Evolutionary conservation across 2,113 vertebrate species (phyloP).

Genomic region (Protobothrops mucrosquamatus): DNA sequence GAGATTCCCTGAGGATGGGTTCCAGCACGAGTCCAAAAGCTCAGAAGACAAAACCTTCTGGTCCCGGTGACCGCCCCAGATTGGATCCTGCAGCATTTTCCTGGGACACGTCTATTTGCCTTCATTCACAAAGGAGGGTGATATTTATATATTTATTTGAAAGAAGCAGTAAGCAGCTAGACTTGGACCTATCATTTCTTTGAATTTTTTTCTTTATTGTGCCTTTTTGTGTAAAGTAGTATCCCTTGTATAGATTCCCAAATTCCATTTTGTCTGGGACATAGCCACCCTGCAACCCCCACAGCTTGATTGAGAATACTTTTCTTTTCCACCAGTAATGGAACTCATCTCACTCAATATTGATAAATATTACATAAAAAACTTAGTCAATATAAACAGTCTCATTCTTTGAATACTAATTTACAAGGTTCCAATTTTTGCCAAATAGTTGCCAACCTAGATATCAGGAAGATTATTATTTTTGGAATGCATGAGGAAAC

Average conservation of each 20-base stretch:
- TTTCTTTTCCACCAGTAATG: constrained; percentile 59
- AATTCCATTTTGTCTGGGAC: constrained; percentile 40
- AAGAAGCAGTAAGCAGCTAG: background rate
- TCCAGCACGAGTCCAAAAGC: too few relatives aligned
- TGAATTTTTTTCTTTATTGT: background rate
- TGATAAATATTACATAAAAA: constrained; percentile 62
- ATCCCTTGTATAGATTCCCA: background rate
- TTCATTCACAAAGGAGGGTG: too few relatives aligned
- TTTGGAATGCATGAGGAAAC: constrained; percentile 25
- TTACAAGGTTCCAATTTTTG: constrained; percentile 20
- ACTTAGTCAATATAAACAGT: constrained; percentile 59
- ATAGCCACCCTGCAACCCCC: constrained; percentile 37
- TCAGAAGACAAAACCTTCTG: too few relatives aligned
- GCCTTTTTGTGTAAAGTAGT: background rate
- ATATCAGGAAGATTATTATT: constrained; percentile 46
- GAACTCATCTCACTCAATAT: constrained; percentile 65
- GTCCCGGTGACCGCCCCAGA: too few relatives aligned
- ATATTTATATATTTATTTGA: background rate
- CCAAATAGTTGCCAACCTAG: constrained; percentile 23
- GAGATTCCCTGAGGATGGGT: too few relatives aligned
- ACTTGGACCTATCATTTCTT: background rate
- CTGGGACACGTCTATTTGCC: too few relatives aligned
- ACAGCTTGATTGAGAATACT: constrained; percentile 65
- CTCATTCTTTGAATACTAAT: constrained; percentile 53
- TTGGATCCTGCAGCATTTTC: too few relatives aligned